Evolutionary conservation across 2,797 vertebrate species (phyloP), one percentile per base, ranked within the genome.

Genomic region (Nannoperca obscura): DNA sequence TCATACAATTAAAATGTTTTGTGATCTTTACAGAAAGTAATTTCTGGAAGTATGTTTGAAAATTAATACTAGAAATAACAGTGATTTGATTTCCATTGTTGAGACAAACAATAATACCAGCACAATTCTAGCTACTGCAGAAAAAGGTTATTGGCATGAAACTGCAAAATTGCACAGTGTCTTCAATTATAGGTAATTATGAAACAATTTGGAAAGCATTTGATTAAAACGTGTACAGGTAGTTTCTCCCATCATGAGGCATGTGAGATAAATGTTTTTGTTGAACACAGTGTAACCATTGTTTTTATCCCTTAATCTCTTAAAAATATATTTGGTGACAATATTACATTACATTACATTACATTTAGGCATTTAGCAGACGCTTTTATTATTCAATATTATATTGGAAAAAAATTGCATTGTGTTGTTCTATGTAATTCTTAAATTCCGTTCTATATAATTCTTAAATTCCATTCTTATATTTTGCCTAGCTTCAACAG

Each of bases 161-260:
- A 90, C 84, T 34, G 75, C 67, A 78, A 91, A 92, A 94, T 86
- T 86, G 81, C 89, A 74, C 89, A 86, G 90, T 81, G 83, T 81
- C 87, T 89, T 90, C 84, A 90, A 93, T 94, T 94, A 91, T 85
- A 76, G 73, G 86, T 83, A 93, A 94, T 95, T 94, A 93, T 92
- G 85, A 93, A 90, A 94, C 89, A 90, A 93, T 94, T 94, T 89
- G 76, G 76, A 86, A 91, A 90, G 83, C 81, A 81, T 93, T 92
- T 90, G 84, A 91, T 92, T 90, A 89, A 89, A 93, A 89, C 42
- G 80, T 69, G 74, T 92, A 92, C 91, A 92, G 88, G 88, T 91
- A 88, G 79, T 91, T 89, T 90, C 52, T 75, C 74, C 69, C 77
- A 80, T 83, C 65, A 58, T 36, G 80, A 78, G 66, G 74, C 63